A percentile compares a stretch with the other conserved stretches of the same genome.
Evolutionary conservation across 2,797 vertebrate genomes (phyloP).

Genomic region (Agapornis canus): DNA sequence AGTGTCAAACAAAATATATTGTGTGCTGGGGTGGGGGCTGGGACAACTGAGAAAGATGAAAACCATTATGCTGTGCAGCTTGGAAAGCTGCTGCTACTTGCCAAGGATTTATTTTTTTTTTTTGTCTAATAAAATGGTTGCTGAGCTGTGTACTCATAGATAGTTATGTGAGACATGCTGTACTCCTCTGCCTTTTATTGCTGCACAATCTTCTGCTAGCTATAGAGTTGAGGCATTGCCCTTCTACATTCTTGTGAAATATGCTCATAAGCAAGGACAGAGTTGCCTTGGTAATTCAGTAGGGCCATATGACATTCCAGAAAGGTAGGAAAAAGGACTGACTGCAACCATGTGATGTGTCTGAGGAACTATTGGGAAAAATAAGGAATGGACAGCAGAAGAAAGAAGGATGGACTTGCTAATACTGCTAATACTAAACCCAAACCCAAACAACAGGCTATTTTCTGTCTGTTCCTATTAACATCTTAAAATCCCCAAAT

Average conservation of each 20-base stretch:
- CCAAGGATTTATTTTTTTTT: background rate
- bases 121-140: background rate
- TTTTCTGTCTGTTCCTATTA: background rate
- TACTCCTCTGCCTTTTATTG: background rate
- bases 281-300: background rate
- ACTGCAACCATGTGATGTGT: accelerated
- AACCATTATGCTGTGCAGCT: background rate
- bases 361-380: background rate
- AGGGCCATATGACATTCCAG: background rate
- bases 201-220: background rate
- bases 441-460: background rate
- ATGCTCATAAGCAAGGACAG: background rate
- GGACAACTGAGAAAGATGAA: background rate
- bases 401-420: background rate
- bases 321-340: background rate
- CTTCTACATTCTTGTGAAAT: background rate
- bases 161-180: background rate
- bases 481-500: background rate
- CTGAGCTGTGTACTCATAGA: background rate
- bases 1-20: background rate
- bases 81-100: background rate
- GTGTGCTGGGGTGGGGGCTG: background rate
- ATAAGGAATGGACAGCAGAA: background rate
- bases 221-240: background rate
- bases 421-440: too few relatives aligned